phyloP scores from a whole-genome alignment of 2,797 vertebrate species.

The Sebastes minor region DNA sequence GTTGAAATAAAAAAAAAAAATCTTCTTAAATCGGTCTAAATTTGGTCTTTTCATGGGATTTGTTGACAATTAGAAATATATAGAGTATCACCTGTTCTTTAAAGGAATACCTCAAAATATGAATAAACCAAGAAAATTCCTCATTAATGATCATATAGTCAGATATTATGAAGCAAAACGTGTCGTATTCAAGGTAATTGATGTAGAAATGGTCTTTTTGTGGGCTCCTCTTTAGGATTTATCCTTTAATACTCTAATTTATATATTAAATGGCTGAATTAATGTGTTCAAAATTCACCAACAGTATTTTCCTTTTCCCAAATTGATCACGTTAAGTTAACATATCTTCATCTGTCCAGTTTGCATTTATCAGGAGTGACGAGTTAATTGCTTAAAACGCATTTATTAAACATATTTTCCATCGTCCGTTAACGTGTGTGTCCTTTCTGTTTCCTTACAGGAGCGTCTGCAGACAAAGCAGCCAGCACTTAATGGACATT shows the following conservation, averaged over 20 bases:
- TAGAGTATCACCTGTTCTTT: too few relatives aligned
- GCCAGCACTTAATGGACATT: conserved; percentile 19
- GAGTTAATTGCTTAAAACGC: not conserved
- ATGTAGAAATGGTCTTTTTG: too few relatives aligned
- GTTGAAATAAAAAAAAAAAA: not conserved
- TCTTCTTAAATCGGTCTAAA: too few relatives aligned
- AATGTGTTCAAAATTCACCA: not conserved
- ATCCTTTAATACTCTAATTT: too few relatives aligned
- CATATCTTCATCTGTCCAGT: not conserved
- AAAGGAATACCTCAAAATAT: too few relatives aligned
- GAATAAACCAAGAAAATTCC: too few relatives aligned
- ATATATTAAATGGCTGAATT: not conserved
- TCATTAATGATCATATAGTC: too few relatives aligned
- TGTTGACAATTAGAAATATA: not conserved
- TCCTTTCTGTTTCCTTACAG: conserved; percentile 6
- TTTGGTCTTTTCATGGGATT: not conserved
- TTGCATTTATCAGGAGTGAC: not conserved
- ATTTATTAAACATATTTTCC: not conserved
- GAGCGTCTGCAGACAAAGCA: conserved; percentile 13
- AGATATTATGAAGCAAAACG: too few relatives aligned
- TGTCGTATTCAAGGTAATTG: too few relatives aligned
- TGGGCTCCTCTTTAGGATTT: not conserved
- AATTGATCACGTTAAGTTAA: not conserved
- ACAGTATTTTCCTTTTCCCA: not conserved
- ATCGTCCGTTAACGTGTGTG: not conserved